These are phyloP conservation scores for Paracentrotus lividus DNA, from an alignment of 53 echinoderm and acorn worm species.

Conservation along the genomic window DNA sequence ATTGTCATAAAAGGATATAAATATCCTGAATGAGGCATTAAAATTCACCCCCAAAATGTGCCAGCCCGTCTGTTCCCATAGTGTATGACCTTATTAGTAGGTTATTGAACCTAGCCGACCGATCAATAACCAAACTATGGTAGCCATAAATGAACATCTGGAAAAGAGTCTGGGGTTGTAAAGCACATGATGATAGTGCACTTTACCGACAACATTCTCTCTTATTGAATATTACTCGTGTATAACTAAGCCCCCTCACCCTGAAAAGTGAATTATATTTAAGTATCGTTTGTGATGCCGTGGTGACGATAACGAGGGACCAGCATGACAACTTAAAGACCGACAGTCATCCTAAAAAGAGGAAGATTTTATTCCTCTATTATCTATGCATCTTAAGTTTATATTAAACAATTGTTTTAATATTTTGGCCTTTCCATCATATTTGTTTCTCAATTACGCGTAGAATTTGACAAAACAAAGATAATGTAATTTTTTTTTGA, in stretches of 20 bases:
- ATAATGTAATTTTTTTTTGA: no score
- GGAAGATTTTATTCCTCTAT: neutral
- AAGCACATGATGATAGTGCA: constrained; percentile 38
- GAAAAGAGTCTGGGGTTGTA: constrained; percentile 21
- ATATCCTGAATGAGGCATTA: neutral
- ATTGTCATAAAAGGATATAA: neutral
- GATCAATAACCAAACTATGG: constrained; percentile 54
- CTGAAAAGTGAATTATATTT: constrained; percentile 5
- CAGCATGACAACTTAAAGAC: neutral
- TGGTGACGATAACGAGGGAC: neutral
- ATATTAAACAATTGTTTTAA: no score
- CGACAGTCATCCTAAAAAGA: neutral
- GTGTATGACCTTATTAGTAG: constrained; percentile 17
- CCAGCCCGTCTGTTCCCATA: neutral
- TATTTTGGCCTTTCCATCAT: no score
- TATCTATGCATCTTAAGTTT: no score
- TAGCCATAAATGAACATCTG: constrained; percentile 55
- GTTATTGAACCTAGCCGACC: constrained; percentile 52
- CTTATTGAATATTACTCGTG: constrained; percentile 45
- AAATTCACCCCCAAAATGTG: neutral
- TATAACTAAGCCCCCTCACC: constrained; percentile 46
- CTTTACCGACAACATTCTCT: neutral
- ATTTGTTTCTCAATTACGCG: no score
- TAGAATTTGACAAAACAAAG: no score
- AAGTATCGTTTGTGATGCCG: constrained; percentile 28